Base-by-base conservation (phyloP, 2,888 invertebrate genomes). In the Thelaira solivaga region DNA sequence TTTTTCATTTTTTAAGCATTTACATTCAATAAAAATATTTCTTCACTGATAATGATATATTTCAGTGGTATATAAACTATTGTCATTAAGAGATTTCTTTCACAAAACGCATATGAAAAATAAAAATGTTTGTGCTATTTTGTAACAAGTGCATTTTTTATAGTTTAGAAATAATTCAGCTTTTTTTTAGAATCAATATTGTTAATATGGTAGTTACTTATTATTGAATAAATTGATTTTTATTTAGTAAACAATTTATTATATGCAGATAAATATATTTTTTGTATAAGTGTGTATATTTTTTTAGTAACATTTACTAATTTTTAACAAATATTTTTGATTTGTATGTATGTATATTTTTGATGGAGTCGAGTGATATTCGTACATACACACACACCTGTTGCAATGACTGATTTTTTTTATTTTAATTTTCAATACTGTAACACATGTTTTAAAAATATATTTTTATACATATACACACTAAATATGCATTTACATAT, bases 91-190 rank as follows among this genome's bases (percentile, higher is more conserved):
- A 53, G 36, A 24, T 64, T 76, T 62, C 16, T 51, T 64, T n/a
- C 57, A 59, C 20, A 65, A 55, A 22, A 34, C 22, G 74, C 16
- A 16, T 45, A 55, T 53, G 57, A 71, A 65, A 65, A 73, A 61
- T 67, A 62, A 59, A 57, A 51, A 53, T 71, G 55, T 57, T 67
- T 77, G 76, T 77, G 76, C 76, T 77, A 67, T 51, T 67, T 72
- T 68, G 41, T 77, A 77, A 77, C 76, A 77, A 77, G 76, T 77
- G 76, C 76, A 39, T 59, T 57, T n/a, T n/a, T 62, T 26, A 29
- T 36, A 57, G 5, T 59, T 65, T 55, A 61, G 31, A 29, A 67
- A 61, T 53, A 67, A 55, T 53, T 68, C 67, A 67, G 61, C 61
- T 39, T 34, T 67, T 59, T 57, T 64, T 69, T 64, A 69, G 61